These are phyloP conservation scores for Elephas maximus DNA, from an alignment of 2,113 vertebrate species.

Conservation along the genomic window DNA sequence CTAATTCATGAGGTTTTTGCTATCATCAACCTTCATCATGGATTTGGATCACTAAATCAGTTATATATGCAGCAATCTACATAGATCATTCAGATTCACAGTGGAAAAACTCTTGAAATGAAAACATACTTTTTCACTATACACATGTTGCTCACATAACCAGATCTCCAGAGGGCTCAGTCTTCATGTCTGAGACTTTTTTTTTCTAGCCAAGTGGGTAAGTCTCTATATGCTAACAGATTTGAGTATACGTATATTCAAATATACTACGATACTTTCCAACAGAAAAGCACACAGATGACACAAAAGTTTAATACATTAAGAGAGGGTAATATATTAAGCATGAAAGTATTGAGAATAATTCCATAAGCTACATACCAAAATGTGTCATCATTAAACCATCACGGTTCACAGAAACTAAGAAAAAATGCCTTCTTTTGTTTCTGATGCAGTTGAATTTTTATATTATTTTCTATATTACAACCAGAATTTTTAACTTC, in stretches of 20 bases:
- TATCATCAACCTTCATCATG: background rate
- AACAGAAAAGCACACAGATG: background rate
- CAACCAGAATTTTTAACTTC: slow-evolving; percentile 57
- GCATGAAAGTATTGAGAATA: slow-evolving; percentile 12
- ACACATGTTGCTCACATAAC: background rate
- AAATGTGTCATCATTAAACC: slow-evolving; percentile 1
- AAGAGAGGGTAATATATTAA: background rate
- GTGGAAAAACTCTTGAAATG: slow-evolving; percentile 19
- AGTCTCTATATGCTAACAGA: background rate
- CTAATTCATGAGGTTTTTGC: background rate
- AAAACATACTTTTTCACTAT: background rate
- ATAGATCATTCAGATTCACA: background rate
- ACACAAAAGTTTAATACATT: background rate
- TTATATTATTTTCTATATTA: slow-evolving; percentile 58
- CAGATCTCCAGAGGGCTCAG: background rate
- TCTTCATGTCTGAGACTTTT: background rate
- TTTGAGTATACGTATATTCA: background rate
- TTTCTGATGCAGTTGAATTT: slow-evolving; percentile 45
- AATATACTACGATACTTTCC: background rate
- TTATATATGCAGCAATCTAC: background rate
- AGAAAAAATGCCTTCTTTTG: slow-evolving; percentile 20
- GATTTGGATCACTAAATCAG: background rate
- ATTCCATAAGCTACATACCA: background rate
- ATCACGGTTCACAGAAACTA: background rate
- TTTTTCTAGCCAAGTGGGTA: background rate